These are phyloP conservation scores for Coelopa pilipes DNA, from an alignment of 2,888 invertebrate species.

Conservation along the genomic window DNA sequence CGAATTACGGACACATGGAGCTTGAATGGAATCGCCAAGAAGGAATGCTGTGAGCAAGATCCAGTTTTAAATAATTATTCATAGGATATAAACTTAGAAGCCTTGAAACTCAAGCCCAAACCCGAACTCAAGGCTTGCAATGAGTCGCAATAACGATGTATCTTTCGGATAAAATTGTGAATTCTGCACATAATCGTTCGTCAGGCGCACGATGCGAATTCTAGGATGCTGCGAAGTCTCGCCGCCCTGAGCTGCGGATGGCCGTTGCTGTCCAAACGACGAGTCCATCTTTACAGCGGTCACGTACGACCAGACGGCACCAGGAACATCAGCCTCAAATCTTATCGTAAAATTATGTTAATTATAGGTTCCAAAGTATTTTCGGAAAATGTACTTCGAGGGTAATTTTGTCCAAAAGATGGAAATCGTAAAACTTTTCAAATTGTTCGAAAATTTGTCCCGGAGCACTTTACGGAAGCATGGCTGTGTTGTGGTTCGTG, in stretches of 20 bases:
- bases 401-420: slow-evolving; percentile 23
- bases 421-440: slow-evolving; percentile 33
- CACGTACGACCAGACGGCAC: slow-evolving; percentile 14
- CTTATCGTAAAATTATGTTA: slow-evolving; percentile 35
- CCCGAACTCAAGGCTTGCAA: too few relatives aligned
- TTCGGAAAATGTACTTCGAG: slow-evolving; percentile 30
- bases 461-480: slow-evolving; percentile 26
- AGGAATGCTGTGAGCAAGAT: too few relatives aligned
- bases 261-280: slow-evolving; percentile 11
- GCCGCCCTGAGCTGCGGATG: not conserved
- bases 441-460: slow-evolving; percentile 27
- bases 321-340: not conserved
- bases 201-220: not conserved
- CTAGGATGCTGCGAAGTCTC: slow-evolving; percentile 15
- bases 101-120: too few relatives aligned
- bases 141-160: too few relatives aligned
- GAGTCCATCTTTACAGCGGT: slow-evolving; percentile 4
- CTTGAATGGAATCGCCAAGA: too few relatives aligned
- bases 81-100: too few relatives aligned
- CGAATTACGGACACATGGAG: too few relatives aligned
- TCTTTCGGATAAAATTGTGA: too few relatives aligned
- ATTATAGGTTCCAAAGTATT: slow-evolving; percentile 28
- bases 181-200: too few relatives aligned
- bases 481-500: not conserved
- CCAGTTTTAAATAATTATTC: too few relatives aligned